A percentile compares a stretch with the other conserved stretches of the same genome.
Evolutionary conservation across 2,797 vertebrate species (phyloP).

Genomic region (Gephyroberyx darwinii): DNA sequence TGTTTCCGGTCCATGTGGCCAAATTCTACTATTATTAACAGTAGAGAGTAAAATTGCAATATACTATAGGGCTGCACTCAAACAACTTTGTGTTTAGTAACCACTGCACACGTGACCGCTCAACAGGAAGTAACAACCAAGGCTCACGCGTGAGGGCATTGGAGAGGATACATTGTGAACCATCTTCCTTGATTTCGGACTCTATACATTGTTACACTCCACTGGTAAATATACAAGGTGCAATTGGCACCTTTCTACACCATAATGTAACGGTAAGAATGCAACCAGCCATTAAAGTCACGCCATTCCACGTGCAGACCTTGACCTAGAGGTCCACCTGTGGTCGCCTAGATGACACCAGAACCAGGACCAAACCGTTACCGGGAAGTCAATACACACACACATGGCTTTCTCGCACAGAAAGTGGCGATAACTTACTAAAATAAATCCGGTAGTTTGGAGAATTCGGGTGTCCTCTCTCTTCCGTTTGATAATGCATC

Average conservation of each 20-base stretch:
- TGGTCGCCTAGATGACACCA: background rate
- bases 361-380: too few relatives aligned
- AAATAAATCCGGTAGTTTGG: constrained; percentile 90
- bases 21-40: background rate
- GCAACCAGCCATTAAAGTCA: accelerated
- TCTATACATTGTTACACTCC: background rate
- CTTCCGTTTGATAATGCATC: constrained; percentile 85
- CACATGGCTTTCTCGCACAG: background rate
- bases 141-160: background rate
- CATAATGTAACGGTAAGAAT: background rate
- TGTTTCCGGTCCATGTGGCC: too few relatives aligned
- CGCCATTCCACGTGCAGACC: constrained; percentile 36
- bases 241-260: background rate
- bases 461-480: constrained; percentile 84
- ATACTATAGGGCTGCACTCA: too few relatives aligned
- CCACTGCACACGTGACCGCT: constrained; percentile 22
- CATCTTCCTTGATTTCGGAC: background rate
- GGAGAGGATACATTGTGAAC: background rate
- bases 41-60: too few relatives aligned
- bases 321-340: constrained; percentile 9
- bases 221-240: too few relatives aligned
- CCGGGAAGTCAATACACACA: background rate
- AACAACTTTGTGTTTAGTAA: too few relatives aligned
- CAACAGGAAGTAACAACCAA: constrained; percentile 30
- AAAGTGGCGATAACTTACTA: constrained; percentile 84